These are phyloP conservation scores for Drosophila serrata DNA, from an alignment of 1,140 invertebrate genomes.

Conservation along the genomic window DNA sequence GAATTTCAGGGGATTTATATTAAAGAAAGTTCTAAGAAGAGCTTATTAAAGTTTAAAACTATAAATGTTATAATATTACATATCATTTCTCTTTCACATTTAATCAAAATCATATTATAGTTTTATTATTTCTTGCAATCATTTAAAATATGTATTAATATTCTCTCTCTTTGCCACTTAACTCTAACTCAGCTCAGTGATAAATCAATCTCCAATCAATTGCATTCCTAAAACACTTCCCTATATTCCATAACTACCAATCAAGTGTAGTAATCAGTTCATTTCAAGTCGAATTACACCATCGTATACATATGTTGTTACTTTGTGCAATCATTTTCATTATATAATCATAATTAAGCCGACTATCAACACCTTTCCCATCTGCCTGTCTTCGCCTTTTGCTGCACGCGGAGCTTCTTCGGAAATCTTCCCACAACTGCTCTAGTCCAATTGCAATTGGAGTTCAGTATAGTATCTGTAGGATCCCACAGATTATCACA, in stretches of 20 bases:
- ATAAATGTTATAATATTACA: neutral
- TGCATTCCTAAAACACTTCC: conserved; percentile 3
- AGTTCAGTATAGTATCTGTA: neutral
- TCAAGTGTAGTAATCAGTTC: conserved; percentile 30
- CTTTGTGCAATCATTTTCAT: conserved; percentile 38
- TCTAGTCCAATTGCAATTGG: conserved; percentile 35
- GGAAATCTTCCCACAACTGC: conserved; percentile 53
- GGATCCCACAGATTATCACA: conserved; percentile 80
- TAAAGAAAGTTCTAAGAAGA: neutral
- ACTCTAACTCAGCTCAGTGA: neutral
- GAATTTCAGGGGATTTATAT: neutral
- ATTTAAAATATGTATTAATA: too few species aligned
- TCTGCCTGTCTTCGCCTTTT: conserved; percentile 1
- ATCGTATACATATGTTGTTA: conserved; percentile 19
- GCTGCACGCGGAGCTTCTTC: conserved; percentile 1
- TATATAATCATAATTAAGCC: conserved; percentile 43
- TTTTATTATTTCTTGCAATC: neutral
- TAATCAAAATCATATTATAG: neutral
- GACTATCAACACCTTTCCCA: conserved; percentile 32
- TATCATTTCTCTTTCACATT: neutral
- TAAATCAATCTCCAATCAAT: neutral
- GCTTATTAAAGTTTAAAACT: neutral
- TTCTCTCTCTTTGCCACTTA: neutral
- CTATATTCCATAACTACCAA: conserved; percentile 2
- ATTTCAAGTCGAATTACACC: conserved; percentile 29